Evolutionary conservation across 2,888 invertebrate genomes (phyloP).

Genomic region (Idaea biselata): DNA sequence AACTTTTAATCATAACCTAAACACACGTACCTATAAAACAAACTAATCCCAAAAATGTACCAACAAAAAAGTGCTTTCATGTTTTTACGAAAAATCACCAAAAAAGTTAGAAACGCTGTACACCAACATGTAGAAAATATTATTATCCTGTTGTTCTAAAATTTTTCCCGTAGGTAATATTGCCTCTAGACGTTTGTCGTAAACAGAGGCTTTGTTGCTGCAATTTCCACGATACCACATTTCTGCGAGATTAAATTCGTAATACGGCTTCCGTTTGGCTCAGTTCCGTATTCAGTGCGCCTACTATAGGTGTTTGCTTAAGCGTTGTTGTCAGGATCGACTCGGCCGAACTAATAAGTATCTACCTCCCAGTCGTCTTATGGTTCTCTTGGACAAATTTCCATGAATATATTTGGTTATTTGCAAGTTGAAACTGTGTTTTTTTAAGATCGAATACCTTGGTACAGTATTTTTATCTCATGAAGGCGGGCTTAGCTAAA

Average conservation of each 20-base stretch:
- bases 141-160: slow-evolving; percentile 43
- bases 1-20: background rate
- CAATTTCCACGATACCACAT: slow-evolving; percentile 74
- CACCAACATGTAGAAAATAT: slow-evolving; percentile 37
- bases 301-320: slow-evolving; percentile 51
- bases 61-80: background rate
- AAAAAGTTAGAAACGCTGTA: background rate
- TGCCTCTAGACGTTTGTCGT: slow-evolving; percentile 58
- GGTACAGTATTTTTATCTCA: no score
- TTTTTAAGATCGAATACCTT: background rate
- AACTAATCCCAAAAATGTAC: background rate
- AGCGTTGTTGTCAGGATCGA: slow-evolving; percentile 33
- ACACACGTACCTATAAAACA: background rate
- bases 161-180: slow-evolving; percentile 53
- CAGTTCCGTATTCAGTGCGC: slow-evolving; percentile 59
- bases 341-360: slow-evolving; percentile 30
- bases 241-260: slow-evolving; percentile 78
- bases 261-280: slow-evolving; percentile 68
- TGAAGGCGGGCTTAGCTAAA: no score
- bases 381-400: slow-evolving; percentile 1
- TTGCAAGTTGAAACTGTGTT: slow-evolving; percentile 3
- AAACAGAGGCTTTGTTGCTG: slow-evolving; percentile 67
- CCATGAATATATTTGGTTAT: slow-evolving; percentile 12
- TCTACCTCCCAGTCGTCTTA: slow-evolving; percentile 12
- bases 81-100: slow-evolving; percentile 1